Evolutionary conservation across 2,888 invertebrate genomes (phyloP), one percentile per base, ranked within the genome.

Genomic region (Helicoverpa assulta): DNA sequence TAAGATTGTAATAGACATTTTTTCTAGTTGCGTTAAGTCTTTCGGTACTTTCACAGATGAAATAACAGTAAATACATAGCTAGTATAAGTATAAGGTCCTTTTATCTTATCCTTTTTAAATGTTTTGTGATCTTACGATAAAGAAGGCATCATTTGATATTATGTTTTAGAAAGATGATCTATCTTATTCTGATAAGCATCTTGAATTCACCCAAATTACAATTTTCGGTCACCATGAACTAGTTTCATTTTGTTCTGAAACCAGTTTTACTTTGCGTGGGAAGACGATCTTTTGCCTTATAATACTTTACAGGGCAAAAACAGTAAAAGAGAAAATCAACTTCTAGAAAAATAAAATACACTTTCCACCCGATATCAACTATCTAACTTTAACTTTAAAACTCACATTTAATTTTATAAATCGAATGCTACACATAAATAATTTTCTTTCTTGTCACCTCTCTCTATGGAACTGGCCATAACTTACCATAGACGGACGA

Each of bases 401-500:
- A 40, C 14, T 50, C 18, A 3, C 50, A 50, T 50, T 50, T n/a
- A n/a, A n/a, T n/a, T n/a, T n/a, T 50, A 50, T 50, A 50, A 47
- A 50, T 8, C 18, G 3, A 50, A 50, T 10, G 50, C n/a, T n/a
- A 19, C 10, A 8, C 8, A 50, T 50, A 18, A 18, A 50, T 18
- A 18, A 10, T 54, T 33, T 54, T 29, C 29, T 16, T n/a, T 59
- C 52, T 50, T 59, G 40, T 14, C 21, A 61, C 37, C 61, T 52
- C 14, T 56, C 55, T 59, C 37, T 37, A 61, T 61, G 52, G 52
- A 14, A 21, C 21, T 47, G n/a, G 16, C 54, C 62, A 65, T 62
- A 56, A 66, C 19, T 75, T 57, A 76, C 21, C 8, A 63, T 40
- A 68, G 62, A 65, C 43, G 19, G 40, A 5, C 52, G 55, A 56